Evolutionary conservation across 2,797 vertebrate species (phyloP).

Genomic region (Anisognathus igniventris): DNA sequence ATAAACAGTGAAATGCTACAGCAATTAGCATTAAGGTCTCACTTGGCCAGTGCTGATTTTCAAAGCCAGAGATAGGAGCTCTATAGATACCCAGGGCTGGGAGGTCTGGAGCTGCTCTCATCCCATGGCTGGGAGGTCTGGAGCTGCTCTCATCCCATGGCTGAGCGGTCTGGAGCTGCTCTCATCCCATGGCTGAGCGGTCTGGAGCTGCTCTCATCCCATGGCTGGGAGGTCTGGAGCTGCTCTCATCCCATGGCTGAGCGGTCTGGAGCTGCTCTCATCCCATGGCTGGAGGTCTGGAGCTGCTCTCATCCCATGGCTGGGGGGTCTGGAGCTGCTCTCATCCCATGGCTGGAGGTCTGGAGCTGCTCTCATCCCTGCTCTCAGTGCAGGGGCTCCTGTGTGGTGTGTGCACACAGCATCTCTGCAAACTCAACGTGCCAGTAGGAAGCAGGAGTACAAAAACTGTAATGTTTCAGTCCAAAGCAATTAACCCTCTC

Average conservation of each 20-base stretch:
- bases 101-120: neutral
- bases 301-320: neutral
- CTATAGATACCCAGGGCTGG: neutral
- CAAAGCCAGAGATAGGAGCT: neutral
- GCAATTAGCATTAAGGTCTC: constrained; percentile 50
- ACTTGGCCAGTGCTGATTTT: constrained; percentile 42
- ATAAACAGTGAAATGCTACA: constrained; percentile 45
- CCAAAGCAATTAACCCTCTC: constrained; percentile 25
- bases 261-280: neutral
- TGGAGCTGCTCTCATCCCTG: neutral
- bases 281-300: neutral
- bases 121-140: neutral
- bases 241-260: no score
- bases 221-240: neutral
- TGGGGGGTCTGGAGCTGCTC: neutral
- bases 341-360: neutral
- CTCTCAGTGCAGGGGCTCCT: neutral
- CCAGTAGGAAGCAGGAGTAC: neutral
- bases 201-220: no score
- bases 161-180: neutral
- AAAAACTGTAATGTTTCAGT: neutral
- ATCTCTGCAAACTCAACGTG: neutral
- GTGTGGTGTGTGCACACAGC: neutral
- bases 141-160: neutral
- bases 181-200: neutral